Conservation (phyloP, 1,140 invertebrate genomes). For the Drosophila melanica region DNA sequence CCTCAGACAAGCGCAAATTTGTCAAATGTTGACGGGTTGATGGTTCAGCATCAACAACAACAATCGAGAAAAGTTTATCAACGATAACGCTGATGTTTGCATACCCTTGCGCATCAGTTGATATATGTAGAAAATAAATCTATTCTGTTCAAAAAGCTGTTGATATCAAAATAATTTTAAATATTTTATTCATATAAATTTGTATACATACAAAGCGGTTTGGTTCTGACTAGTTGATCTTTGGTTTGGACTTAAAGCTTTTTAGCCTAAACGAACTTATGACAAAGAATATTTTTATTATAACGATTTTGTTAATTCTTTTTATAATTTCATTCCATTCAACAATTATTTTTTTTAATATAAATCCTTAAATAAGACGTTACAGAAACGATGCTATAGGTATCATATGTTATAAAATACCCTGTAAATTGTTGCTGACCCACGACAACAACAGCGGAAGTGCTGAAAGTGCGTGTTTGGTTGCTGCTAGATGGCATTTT, state of each 20-base stretch:
- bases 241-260: too few relatives aligned
- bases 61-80: constrained; percentile 6
- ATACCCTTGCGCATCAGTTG: constrained; percentile 4
- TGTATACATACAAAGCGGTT: too few relatives aligned
- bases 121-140: neutral
- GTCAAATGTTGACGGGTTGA: constrained; percentile 38
- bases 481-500: constrained; percentile 25
- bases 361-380: neutral
- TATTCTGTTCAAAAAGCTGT: neutral
- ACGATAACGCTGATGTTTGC: constrained; percentile 4
- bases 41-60: constrained; percentile 28
- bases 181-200: too few relatives aligned
- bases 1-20: constrained; percentile 40
- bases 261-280: too few relatives aligned
- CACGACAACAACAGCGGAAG: neutral
- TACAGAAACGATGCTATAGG: neutral
- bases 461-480: neutral
- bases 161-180: neutral
- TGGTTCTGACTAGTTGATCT: too few relatives aligned
- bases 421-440: constrained; percentile 5
- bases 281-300: too few relatives aligned
- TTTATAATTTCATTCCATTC: too few relatives aligned
- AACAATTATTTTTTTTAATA: neutral
- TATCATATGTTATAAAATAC: too few relatives aligned
- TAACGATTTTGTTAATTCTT: too few relatives aligned